Conservation (phyloP, 2,888 invertebrate genomes). For the Yponomeuta evonymella region DNA sequence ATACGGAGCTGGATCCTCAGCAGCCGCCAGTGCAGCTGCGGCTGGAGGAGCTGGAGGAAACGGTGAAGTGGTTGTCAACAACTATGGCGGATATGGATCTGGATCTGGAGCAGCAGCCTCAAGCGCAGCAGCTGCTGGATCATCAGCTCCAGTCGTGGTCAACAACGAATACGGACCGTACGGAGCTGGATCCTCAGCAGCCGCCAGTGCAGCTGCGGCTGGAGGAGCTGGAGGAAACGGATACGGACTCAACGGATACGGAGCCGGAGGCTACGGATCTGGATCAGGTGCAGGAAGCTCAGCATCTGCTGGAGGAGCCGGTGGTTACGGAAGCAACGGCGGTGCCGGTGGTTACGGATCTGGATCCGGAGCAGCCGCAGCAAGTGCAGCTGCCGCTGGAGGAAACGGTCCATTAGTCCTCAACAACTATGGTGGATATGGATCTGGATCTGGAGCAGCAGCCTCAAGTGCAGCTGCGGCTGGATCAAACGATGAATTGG, state of each 20-base stretch:
- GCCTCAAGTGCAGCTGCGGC: not conserved
- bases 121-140: constrained; percentile 9
- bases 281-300: constrained; percentile 4
- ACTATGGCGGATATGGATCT: no score
- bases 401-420: not conserved
- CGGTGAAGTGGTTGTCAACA: no score
- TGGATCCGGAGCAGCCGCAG: not conserved
- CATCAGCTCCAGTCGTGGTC: not conserved
- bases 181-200: not conserved
- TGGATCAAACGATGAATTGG: not conserved
- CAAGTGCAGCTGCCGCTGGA: constrained; percentile 2
- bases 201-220: not conserved
- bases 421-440: not conserved
- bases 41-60: no score
- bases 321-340: not conserved
- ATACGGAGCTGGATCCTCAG: no score
- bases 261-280: constrained; percentile 4
- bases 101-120: not conserved
- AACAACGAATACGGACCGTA: not conserved
- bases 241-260: not conserved
- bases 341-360: not conserved
- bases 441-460: not conserved
- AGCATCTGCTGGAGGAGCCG: not conserved
- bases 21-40: no score
- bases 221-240: constrained; percentile 1